Base-by-base conservation (phyloP, 2,888 invertebrate genomes). In the Uropetala carovei region DNA sequence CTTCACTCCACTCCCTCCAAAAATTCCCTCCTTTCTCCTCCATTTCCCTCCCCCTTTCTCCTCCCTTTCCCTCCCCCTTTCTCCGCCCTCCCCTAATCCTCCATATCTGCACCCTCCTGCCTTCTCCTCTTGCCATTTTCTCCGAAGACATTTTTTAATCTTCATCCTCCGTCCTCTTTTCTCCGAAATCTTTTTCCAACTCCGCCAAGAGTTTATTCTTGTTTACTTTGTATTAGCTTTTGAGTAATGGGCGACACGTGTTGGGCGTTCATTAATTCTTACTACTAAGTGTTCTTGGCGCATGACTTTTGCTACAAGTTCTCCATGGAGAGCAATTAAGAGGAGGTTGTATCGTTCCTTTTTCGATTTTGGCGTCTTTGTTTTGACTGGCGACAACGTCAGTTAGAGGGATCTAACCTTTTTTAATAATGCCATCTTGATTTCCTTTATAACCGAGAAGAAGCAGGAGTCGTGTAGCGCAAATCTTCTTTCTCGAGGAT, bases 171-270 rank as follows among this genome's bases (percentile, higher is more conserved):
- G 43, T 68, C 18, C 68, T 22, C n/a, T n/a, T 22, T n/a, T 68
- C 68, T 3, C 68, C n/a, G 68, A 68, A 68, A 7, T 68, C 68
- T n/a, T 68, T 22, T 3, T 22, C n/a, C n/a, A 68, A 68, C n/a
- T 68, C 68, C 18, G 18, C 68, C 4, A 68, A 68, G 60, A 60
- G 60, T 86, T 86, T 86, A 60, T 86, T 64, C 86, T 7, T 64
- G 86, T 86, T 60, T 86, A 86, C 86, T 86, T 60, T 86, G 86
- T 86, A 30, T 60, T 30, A 60, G 60, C 14, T 86, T 64, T 86
- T 60, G 60, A 86, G 59, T 86, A 30, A 86, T 64, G 86, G 60
- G 27, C 59, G 16, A 64, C 86, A 60, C 86, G 60, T 86, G 86
- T 86, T 57, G 27, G 59, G 14, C 60, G 14, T 30, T 86, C 60